Conservation (phyloP, 1,140 invertebrate genomes). For the Lepidurus packardi region DNA sequence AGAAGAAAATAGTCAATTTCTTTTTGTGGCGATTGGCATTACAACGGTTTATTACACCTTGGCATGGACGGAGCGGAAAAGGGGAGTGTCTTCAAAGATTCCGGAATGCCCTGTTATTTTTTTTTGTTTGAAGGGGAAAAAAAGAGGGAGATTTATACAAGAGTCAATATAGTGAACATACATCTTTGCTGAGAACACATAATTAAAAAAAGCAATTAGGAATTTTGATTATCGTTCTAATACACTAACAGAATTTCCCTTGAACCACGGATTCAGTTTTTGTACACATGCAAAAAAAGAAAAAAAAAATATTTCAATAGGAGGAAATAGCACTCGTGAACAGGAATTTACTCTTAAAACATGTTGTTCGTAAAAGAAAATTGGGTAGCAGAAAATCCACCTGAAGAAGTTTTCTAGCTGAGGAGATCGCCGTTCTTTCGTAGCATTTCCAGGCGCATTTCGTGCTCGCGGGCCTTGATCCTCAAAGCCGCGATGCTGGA, state of each 20-base stretch:
- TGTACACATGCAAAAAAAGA: constrained; percentile 1
- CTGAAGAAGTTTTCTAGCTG: constrained; percentile 23
- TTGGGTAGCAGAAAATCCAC: neutral
- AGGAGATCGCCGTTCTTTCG: constrained; percentile 58
- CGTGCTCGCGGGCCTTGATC: constrained; percentile 86
- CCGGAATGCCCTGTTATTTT: too few species aligned
- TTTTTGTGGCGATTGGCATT: neutral
- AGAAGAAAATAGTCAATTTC: neutral
- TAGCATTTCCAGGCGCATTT: constrained; percentile 73
- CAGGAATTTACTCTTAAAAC: neutral
- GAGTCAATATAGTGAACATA: too few species aligned
- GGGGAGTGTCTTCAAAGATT: neutral
- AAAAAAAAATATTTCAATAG: neutral
- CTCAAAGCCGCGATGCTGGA: constrained; percentile 84
- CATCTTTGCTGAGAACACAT: too few species aligned
- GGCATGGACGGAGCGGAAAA: constrained; percentile 6
- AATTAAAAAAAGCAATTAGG: neutral
- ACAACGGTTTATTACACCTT: neutral
- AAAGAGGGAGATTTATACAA: too few species aligned
- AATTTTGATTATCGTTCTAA: constrained; percentile 19
- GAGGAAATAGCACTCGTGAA: neutral
- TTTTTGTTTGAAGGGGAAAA: too few species aligned
- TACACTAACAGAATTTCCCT: neutral
- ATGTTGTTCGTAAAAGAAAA: neutral
- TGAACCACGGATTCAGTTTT: neutral